Evolutionary conservation across 2,113 vertebrate species (phyloP), one percentile per base, ranked within the genome.

Genomic region (Charadrius vociferus): DNA sequence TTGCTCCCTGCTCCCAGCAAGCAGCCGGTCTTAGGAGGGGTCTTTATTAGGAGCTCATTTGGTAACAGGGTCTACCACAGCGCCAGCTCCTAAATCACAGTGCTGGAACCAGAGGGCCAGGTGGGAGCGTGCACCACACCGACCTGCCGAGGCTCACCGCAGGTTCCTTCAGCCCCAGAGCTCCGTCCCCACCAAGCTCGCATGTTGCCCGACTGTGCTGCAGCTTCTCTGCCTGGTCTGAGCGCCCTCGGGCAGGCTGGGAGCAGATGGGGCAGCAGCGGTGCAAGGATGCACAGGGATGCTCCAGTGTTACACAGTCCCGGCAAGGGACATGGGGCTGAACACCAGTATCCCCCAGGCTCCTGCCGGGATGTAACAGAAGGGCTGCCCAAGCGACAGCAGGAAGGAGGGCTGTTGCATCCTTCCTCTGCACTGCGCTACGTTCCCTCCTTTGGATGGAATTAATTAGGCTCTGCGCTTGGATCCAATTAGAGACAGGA

Each of bases 271-370:
- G n/a, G 37, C 34, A 39, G 53, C 1, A 1, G 66, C 4, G 17
- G 67, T 13, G 17, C 41, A 7, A 14, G 36, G n/a, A 41, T 0
- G 3, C 2, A 1, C 27, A 30, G 52, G 53, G 53, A 67, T 59
- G 37, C 19, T 45, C 61, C 12, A 2, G 37, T 8, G 62, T 53
- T 34, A 37, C 62, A 16, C 29, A 5, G 0, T 19, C 5, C 53
- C 4, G 0, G 37, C 0, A 4, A 67, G 70, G 45, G 12, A 62
- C 15, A 19, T 0, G 1, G 0, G 6, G n/a, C 37, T 47, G 71
- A 47, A 49, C 9, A 1, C 39, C 2, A 0, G 47, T 59, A 56
- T 7, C n/a, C 36, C 7, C 26, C 22, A 24, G 61, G 70, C 52
- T 52, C 26, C 53, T 61, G 45, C 63, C 6, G 18, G 85, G 74